Base-by-base conservation (phyloP, 1,140 invertebrate species). In the Doryteuthis pealeii region DNA sequence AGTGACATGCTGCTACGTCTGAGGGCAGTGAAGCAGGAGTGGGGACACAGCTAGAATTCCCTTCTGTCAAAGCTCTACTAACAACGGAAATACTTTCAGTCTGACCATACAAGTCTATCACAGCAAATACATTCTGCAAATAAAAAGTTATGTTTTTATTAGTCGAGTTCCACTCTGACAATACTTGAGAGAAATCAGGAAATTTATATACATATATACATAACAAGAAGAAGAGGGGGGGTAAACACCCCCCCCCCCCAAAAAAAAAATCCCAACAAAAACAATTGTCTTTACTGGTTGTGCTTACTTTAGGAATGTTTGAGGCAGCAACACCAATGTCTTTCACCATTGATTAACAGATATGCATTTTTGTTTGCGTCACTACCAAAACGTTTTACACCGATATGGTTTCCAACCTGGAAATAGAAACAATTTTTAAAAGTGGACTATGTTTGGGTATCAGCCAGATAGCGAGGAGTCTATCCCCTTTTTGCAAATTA, bases 281-380 rank as follows among this genome's bases (percentile, higher is more conserved):
- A n/a, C n/a, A n/a, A n/a, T n/a, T n/a, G n/a, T n/a, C n/a, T n/a
- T n/a, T n/a, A n/a, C 3, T 5, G 26, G 18, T 62, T 5, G 35
- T 54, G 75, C 77, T 81, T 83, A 92, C 92, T 85, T 92, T 93
- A 30, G 93, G 92, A 75, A 94, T 89, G 83, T 93, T 92, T n/a
- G 90, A 89, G 30, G 93, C 93, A 31, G 93, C 92, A n/a, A 93
- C 90, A n/a, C 93, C 93, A 84, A 95, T 91, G 82, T 96, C 94
- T 87, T n/a, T 94, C 93, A 0, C 93, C 93, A 86, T 96, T 95
- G 1, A 96, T 88, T n/a, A n/a, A 74, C 91, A 90, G 32, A 92
- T 81, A 76, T 89, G 89, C 77, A 92, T 86, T 4, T 87, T 87
- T 26, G 88, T 87, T 87, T 26, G 88, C 88, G 82, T 91, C 91